Evolutionary conservation across 2,797 vertebrate genomes (phyloP).

Genomic region (Pyrocephalus nanus): DNA sequence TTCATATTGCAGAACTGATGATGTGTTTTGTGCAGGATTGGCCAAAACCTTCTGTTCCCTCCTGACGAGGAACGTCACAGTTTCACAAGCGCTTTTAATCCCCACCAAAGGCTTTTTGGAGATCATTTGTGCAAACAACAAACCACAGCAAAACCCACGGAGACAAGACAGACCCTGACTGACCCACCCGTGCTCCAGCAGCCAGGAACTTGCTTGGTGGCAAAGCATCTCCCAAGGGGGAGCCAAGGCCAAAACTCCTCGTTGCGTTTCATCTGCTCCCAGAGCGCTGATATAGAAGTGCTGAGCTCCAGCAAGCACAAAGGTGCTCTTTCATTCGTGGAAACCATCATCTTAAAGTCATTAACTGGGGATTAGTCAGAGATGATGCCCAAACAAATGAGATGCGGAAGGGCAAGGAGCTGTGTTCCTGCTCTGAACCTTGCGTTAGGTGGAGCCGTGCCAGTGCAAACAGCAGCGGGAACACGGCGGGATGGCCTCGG

Average conservation of each 20-base stretch:
- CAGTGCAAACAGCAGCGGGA: background rate
- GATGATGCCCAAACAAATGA: slow-evolving; percentile 49
- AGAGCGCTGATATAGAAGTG: background rate
- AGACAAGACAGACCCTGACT: background rate
- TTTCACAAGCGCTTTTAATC: background rate
- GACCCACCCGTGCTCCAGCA: background rate
- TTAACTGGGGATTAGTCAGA: slow-evolving; percentile 55
- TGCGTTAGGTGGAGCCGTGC: background rate
- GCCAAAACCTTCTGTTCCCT: background rate
- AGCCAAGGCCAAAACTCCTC: background rate
- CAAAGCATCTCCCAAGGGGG: background rate
- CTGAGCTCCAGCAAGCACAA: background rate
- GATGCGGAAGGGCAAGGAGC: slow-evolving; percentile 22
- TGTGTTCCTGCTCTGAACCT: background rate
- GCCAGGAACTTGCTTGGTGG: background rate
- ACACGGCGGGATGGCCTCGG: background rate
- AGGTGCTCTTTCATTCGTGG: slow-evolving; percentile 34
- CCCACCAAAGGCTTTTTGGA: background rate
- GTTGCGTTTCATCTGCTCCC: background rate
- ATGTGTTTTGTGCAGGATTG: background rate
- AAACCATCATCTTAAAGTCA: slow-evolving; percentile 28
- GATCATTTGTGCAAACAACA: background rate
- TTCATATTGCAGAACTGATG: background rate
- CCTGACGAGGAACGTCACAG: background rate
- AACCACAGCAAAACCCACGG: background rate